These are phyloP conservation scores for Coremacera marginata DNA, from an alignment of 2,888 invertebrate species.

Conservation along the genomic window DNA sequence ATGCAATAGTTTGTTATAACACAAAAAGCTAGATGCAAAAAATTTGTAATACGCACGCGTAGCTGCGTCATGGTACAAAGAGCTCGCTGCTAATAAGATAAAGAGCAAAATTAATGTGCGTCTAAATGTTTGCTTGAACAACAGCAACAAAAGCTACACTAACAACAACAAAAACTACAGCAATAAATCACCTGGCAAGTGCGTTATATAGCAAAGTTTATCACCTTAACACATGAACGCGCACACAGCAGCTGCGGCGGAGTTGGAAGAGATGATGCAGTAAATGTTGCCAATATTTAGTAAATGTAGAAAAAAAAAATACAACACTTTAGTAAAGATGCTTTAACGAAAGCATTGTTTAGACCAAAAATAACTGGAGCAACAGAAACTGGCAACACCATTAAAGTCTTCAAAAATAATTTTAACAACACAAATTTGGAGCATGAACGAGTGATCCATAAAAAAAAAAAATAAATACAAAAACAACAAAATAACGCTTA, in stretches of 20 bases:
- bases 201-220: constrained; percentile 44
- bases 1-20: background rate
- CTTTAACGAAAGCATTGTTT: too few species aligned
- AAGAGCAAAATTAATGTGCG: constrained; percentile 29
- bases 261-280: background rate
- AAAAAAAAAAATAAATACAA: background rate
- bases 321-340: background rate
- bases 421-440: background rate
- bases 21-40: background rate
- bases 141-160: constrained; percentile 42
- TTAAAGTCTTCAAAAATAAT: background rate
- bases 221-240: constrained; percentile 47
- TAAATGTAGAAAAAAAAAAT: background rate
- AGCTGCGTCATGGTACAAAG: constrained; percentile 15
- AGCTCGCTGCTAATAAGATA: constrained; percentile 9
- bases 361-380: background rate
- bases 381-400: background rate
- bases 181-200: constrained; percentile 20
- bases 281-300: background rate
- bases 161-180: constrained; percentile 32
- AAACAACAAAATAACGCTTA: background rate
- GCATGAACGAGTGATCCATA: background rate
- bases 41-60: background rate
- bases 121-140: constrained; percentile 29
- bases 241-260: background rate